Base-by-base conservation (phyloP, 2,113 vertebrate species). In the Strix uralensis region DNA sequence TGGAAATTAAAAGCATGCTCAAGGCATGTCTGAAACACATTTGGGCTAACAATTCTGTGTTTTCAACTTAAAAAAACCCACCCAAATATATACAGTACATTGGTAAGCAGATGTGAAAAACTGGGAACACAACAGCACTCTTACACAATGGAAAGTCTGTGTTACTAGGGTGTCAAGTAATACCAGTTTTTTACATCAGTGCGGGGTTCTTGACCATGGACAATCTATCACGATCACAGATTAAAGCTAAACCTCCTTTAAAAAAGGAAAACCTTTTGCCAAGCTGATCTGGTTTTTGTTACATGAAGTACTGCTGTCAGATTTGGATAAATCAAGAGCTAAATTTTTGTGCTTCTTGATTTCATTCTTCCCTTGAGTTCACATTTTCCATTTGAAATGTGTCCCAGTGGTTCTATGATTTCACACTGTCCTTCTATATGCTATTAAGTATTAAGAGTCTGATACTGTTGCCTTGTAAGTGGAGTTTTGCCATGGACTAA, bases 221-320 rank as follows among this genome's bases (percentile, higher is more conserved):
- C 46, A 74, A 83, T 89, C 86, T 55, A 82, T 86, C 86, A 91
- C 7, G 18, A 61, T 78, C 52, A 46, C 63, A 82, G 93, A 80
- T 40, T 47, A 79, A 92, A 96, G 74, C 44, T 86, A 91, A 84
- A 81, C 32, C 80, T 75, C 82, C 29, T 87, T 47, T 92, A 70
- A 46, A 74, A 85, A 62, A 93, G 15, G 34, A 32, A 74, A 94
- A 75, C 32, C 44, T 61, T 55, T 77, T 78, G 80, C 90, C 92
- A 72, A 47, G 77, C 49, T 71, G 46, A 26, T 67, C 66, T 73
- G 85, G 1, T 92, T 95, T 91, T 57, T 93, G 80, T 95, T 92
- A 86, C 46, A 40, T 26, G 46, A 94, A 96, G 69, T 75, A 40
- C 74, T 77, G 92, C 72, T 84, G 63, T 86, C 77, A 95, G 79